Evolutionary conservation across 92 coral and sea anemone species (phyloP).

Genomic region (Montipora capitata): DNA sequence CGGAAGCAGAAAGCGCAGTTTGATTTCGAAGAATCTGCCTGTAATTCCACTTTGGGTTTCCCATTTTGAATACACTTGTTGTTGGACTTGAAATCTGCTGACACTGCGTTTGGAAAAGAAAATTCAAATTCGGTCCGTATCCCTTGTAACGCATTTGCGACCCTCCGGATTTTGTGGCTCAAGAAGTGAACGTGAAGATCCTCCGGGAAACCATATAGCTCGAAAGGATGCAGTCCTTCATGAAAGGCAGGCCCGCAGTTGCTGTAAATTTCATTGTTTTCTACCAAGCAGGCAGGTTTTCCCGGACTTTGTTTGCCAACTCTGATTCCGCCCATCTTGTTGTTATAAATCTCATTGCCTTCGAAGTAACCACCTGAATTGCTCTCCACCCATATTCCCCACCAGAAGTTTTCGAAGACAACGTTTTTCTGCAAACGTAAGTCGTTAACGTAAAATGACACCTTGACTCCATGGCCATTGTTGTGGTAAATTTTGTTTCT

Average conservation of each 20-base stretch:
- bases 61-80: constrained; percentile 7
- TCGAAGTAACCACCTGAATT: constrained; percentile 20
- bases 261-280: constrained; percentile 24
- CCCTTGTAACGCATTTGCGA: background rate
- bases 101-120: background rate
- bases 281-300: constrained; percentile 3
- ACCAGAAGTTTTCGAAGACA: constrained; percentile 30
- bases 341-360: constrained; percentile 23
- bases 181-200: background rate
- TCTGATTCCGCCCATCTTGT: constrained; percentile 41
- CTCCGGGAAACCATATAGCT: background rate
- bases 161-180: too few species aligned
- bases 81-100: background rate
- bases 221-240: constrained; percentile 8
- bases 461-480: constrained; percentile 23
- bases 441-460: background rate
- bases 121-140: background rate
- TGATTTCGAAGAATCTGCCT: background rate
- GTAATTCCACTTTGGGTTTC: background rate
- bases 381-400: constrained; percentile 35
- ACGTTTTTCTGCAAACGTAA: constrained; percentile 8
- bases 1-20: constrained; percentile 18
- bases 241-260: constrained; percentile 36
- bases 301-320: constrained; percentile 20
- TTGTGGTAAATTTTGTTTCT: constrained; percentile 30